phyloP scores from a whole-genome alignment of 2,113 vertebrate genomes.

The Leucoraja erinaceus region DNA sequence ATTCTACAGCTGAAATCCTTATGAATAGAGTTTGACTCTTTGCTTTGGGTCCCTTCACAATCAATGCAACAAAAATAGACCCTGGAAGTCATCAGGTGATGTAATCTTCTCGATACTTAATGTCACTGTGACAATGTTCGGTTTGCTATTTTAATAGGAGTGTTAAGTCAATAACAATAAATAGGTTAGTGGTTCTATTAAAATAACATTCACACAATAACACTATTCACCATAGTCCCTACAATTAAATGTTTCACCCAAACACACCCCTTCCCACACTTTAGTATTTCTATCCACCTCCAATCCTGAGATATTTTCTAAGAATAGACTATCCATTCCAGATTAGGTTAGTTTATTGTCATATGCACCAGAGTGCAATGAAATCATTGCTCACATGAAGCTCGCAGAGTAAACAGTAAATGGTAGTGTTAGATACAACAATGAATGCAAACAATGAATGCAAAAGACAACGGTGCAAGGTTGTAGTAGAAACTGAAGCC shows the following conservation, averaged over 20 bases:
- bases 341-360: too few species aligned
- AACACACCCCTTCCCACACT: neutral
- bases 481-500: too few species aligned
- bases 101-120: neutral
- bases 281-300: neutral
- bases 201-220: conserved; percentile 1
- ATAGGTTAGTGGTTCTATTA: neutral
- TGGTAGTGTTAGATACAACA: too few species aligned
- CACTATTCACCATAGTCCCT: neutral
- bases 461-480: too few species aligned
- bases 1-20: neutral
- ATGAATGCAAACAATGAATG: too few species aligned
- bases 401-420: too few species aligned
- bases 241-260: neutral
- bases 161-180: neutral
- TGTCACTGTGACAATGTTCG: neutral
- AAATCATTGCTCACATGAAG: too few species aligned
- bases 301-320: neutral
- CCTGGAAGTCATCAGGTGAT: neutral
- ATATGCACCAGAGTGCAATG: too few species aligned
- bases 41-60: neutral
- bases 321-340: neutral
- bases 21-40: neutral
- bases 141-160: neutral
- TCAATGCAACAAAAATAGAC: neutral